phyloP scores from a whole-genome alignment of 2,888 invertebrate genomes.

The Ptychoptera contaminata region DNA sequence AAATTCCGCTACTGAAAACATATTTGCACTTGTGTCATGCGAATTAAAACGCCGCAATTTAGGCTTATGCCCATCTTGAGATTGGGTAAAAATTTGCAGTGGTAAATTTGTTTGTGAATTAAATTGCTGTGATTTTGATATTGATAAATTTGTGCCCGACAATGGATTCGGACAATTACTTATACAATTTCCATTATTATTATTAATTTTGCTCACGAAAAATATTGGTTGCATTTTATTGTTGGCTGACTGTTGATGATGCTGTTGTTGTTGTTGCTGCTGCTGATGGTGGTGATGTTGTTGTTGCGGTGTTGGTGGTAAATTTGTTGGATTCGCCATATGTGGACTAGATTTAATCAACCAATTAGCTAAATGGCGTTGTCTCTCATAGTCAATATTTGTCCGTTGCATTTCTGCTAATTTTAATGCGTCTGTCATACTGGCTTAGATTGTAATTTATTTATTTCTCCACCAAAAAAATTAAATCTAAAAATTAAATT shows the following conservation, averaged over 20 bases:
- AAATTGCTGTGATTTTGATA: conserved; percentile 16
- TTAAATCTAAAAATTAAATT: too few relatives aligned
- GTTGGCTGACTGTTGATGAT: conserved; percentile 5
- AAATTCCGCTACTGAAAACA: conserved; percentile 32
- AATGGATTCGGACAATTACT: conserved; percentile 16
- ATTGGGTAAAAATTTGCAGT: conserved; percentile 17
- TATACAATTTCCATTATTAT: conserved; percentile 7
- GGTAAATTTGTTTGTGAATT: conserved; percentile 20
- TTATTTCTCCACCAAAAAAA: too few relatives aligned
- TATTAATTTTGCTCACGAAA: conserved; percentile 9
- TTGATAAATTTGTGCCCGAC: conserved; percentile 13
- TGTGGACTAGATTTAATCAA: conserved; percentile 31
- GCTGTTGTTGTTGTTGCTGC: conserved; percentile 18
- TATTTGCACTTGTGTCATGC: conserved; percentile 30
- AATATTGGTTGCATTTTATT: conserved; percentile 9
- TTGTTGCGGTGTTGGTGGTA: background rate
- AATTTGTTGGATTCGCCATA: conserved; percentile 19
- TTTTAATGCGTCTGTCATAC: conserved; percentile 26
- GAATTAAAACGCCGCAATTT: conserved; percentile 30
- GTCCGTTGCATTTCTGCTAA: conserved; percentile 31
- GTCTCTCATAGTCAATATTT: conserved; percentile 31
- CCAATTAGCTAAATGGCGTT: conserved; percentile 32
- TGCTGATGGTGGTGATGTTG: background rate
- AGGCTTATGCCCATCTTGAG: conserved; percentile 26
- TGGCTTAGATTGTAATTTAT: conserved; percentile 5